A percentile compares a stretch with the other conserved stretches of the same genome.
Evolutionary conservation across 2,888 invertebrate species (phyloP).

Genomic region (Scaptomyza tumidula): DNA sequence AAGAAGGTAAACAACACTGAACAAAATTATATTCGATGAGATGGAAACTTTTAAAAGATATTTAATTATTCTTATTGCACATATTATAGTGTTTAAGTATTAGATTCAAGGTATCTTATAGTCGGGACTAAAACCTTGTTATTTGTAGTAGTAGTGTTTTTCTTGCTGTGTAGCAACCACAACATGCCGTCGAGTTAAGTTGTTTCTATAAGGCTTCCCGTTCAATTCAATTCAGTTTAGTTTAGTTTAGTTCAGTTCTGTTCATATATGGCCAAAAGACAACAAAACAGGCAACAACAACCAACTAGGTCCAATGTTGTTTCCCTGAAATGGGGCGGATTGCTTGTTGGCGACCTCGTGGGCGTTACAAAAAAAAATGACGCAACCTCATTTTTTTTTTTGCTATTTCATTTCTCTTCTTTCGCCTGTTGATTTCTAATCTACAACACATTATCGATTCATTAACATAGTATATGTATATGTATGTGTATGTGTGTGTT

Average conservation of each 20-base stretch:
- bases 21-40: not conserved
- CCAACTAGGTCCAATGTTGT: constrained; percentile 1
- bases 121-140: too few relatives aligned
- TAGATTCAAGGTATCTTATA: too few relatives aligned
- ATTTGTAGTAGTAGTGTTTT: too few relatives aligned
- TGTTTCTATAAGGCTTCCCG: constrained; percentile 65
- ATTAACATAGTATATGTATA: constrained; percentile 22
- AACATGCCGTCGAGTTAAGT: constrained; percentile 19
- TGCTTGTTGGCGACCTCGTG: constrained; percentile 29
- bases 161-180: constrained; percentile 30
- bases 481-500: not conserved
- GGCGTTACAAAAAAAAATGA: constrained; percentile 52
- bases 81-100: too few relatives aligned
- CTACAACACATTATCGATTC: constrained; percentile 47
- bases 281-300: constrained; percentile 8
- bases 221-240: constrained; percentile 3
- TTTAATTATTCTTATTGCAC: too few relatives aligned
- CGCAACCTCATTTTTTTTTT: constrained; percentile 42
- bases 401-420: constrained; percentile 12
- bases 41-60: too few relatives aligned
- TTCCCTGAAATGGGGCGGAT: constrained; percentile 42
- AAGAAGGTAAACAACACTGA: constrained; percentile 29
- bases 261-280: constrained; percentile 55
- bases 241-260: constrained; percentile 9
- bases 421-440: constrained; percentile 50